These are phyloP conservation scores for Harpegnathos saltator DNA, from an alignment of 1,140 invertebrate genomes.

Conservation along the genomic window DNA sequence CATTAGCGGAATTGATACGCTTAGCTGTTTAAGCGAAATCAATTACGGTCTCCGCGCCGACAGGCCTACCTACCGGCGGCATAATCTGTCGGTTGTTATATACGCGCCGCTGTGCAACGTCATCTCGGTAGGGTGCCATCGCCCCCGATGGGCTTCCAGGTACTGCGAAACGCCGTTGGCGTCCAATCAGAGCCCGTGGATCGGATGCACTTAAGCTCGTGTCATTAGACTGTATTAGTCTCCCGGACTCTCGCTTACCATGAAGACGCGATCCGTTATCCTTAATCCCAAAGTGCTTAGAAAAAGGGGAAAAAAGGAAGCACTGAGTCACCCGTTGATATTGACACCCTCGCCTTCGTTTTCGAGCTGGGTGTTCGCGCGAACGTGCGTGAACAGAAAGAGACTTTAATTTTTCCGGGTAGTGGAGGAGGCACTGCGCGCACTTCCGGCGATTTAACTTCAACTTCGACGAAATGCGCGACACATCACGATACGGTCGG, in stretches of 20 bases:
- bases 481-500: too few relatives aligned
- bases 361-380: not conserved
- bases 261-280: constrained; percentile 38
- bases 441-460: too few relatives aligned
- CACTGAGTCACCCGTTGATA: constrained; percentile 64
- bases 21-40: constrained; percentile 78
- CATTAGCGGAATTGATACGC: constrained; percentile 73
- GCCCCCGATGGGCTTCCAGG: constrained; percentile 75
- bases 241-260: constrained; percentile 57
- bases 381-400: too few relatives aligned
- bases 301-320: not conserved
- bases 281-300: constrained; percentile 63
- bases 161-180: constrained; percentile 79
- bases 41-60: constrained; percentile 75
- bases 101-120: constrained; percentile 71
- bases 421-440: not conserved
- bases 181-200: constrained; percentile 76
- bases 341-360: constrained; percentile 36
- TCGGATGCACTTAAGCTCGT: constrained; percentile 74
- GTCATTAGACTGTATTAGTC: constrained; percentile 81
- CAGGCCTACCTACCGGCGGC: constrained; percentile 66
- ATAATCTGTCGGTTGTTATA: constrained; percentile 76
- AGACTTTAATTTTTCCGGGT: constrained; percentile 7
- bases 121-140: constrained; percentile 72
- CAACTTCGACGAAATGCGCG: too few relatives aligned